These are phyloP conservation scores for Sylvia atricapilla DNA, from an alignment of 2,113 vertebrate genomes.

Conservation along the genomic window DNA sequence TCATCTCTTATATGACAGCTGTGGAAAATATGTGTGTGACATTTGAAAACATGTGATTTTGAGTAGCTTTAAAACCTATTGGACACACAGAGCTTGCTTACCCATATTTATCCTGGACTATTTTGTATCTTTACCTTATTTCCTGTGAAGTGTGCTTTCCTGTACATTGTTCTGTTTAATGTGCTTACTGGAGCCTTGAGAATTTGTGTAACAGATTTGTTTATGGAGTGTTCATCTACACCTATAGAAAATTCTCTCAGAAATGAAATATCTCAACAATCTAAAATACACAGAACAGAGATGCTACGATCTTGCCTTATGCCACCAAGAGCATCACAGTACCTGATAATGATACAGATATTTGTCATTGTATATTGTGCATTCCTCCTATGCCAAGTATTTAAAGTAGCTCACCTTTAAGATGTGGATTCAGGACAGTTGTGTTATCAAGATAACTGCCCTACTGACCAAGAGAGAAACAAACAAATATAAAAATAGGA, in stretches of 20 bases:
- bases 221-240: background rate
- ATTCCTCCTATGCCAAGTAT: background rate
- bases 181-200: background rate
- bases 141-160: background rate
- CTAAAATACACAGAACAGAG: background rate
- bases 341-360: background rate
- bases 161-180: background rate
- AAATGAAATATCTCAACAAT: background rate
- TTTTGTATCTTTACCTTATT: background rate
- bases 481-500: background rate
- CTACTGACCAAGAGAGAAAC: background rate
- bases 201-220: background rate
- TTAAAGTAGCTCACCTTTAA: background rate
- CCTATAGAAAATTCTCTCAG: background rate
- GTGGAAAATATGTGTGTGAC: background rate
- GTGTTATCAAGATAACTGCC: background rate
- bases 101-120: background rate
- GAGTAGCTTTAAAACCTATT: background rate
- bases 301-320: background rate
- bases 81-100: background rate
- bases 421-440: background rate
- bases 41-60: background rate
- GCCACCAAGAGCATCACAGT: background rate
- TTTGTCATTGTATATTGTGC: background rate
- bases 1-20: background rate